These are phyloP conservation scores for Drosophila imparisetae DNA, from an alignment of 2,888 invertebrate species.

Conservation along the genomic window DNA sequence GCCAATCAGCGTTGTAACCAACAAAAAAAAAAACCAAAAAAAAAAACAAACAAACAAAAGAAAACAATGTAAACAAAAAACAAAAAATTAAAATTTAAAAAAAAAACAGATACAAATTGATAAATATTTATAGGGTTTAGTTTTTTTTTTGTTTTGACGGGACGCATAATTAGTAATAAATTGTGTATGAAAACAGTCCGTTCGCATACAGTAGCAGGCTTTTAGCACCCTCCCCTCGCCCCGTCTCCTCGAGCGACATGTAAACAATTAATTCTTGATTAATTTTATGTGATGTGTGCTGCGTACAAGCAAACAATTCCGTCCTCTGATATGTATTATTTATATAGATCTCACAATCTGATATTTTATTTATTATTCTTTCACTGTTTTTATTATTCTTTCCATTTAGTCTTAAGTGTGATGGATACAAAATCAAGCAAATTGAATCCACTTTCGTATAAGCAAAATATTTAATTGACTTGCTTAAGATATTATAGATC, in stretches of 20 bases:
- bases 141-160: slow-evolving; percentile 66
- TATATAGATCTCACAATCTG: neutral
- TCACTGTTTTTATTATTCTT: neutral
- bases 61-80: slow-evolving; percentile 7
- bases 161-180: slow-evolving; percentile 72
- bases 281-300: slow-evolving; percentile 58
- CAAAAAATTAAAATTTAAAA: slow-evolving; percentile 6
- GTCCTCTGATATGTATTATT: neutral
- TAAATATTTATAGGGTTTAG: slow-evolving; percentile 71
- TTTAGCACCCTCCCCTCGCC: slow-evolving; percentile 12
- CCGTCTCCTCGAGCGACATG: slow-evolving; percentile 47
- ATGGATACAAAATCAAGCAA: neutral
- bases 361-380: neutral
- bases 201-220: slow-evolving; percentile 56
- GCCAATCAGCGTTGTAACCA: slow-evolving; percentile 45
- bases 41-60: slow-evolving; percentile 2
- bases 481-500: slow-evolving; percentile 10
- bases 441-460: neutral
- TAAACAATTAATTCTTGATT: slow-evolving; percentile 70
- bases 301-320: slow-evolving; percentile 29
- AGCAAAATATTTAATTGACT: neutral
- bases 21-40: slow-evolving; percentile 16
- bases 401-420: neutral
- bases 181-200: slow-evolving; percentile 43
- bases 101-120: slow-evolving; percentile 44